A percentile compares a stretch with the other conserved stretches of the same genome.
These are phyloP conservation scores for Diachasma alloeum DNA, from an alignment of 1,140 invertebrate genomes.

Conservation along the genomic window DNA sequence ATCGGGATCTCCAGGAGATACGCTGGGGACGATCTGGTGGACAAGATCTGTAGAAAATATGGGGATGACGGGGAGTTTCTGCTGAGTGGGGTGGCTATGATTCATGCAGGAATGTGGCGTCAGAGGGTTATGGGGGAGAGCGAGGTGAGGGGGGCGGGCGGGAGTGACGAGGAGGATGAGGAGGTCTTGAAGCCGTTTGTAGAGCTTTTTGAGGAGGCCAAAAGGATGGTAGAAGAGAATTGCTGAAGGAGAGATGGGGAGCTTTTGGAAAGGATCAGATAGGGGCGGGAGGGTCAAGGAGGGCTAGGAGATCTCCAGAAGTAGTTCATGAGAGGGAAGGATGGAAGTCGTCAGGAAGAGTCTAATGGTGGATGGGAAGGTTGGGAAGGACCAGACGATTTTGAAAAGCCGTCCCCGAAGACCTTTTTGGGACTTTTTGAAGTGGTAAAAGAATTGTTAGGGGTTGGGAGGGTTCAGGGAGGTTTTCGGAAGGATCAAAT, in stretches of 20 bases:
- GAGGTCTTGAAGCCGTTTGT: slow-evolving; percentile 55
- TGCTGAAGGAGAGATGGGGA: background rate
- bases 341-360: too few species aligned
- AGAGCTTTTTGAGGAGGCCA: slow-evolving; percentile 58
- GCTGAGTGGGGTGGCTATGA: slow-evolving; percentile 52
- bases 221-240: slow-evolving; percentile 17
- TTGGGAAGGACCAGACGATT: too few species aligned
- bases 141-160: slow-evolving; percentile 34
- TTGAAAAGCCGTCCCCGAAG: too few species aligned
- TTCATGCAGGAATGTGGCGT: slow-evolving; percentile 53
- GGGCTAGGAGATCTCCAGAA: too few species aligned
- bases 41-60: slow-evolving; percentile 68
- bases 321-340: too few species aligned
- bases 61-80: slow-evolving; percentile 58
- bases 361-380: too few species aligned
- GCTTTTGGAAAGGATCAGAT: too few species aligned
- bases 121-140: slow-evolving; percentile 30
- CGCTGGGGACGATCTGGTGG: slow-evolving; percentile 72
- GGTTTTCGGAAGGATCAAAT: too few species aligned
- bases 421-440: too few species aligned
- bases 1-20: slow-evolving; percentile 77
- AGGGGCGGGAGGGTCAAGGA: too few species aligned
- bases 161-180: slow-evolving; percentile 46
- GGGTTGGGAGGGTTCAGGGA: too few species aligned
- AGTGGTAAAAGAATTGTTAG: too few species aligned